Base-by-base conservation (phyloP, 92 coral and sea anemone species). In the Paramuricea clavata region DNA sequence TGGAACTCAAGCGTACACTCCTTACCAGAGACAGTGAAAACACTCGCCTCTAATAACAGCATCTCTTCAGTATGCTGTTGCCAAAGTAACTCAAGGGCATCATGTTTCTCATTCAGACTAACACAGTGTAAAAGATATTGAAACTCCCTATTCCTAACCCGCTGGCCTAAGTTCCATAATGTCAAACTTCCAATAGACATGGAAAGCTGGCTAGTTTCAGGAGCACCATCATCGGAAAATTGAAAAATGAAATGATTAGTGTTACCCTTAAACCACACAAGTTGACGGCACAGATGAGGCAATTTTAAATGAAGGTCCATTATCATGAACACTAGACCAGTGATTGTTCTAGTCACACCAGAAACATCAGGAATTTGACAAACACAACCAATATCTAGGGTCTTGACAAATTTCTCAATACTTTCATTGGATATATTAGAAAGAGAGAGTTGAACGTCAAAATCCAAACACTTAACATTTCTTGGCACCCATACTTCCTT, bases 211-310 rank as follows among this genome's bases (percentile, higher is more conserved):
- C 93, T 90, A 54, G 87, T 89, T 85, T 54, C 62, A 10, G 62
- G 62, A 19, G 62, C 62, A 6, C 62, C 62, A 54, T 54, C 62
- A 21, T 54, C 86, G 1, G 93, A 91, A 47, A 91, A 91, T 81
- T 88, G 87, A 61, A 88, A 54, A 13, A 91, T 44, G 34, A 91
- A 88, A 79, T 91, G 92, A 44, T 91, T 91, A 21, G 74, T 69
- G 54, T 71, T 88, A 26, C 60, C 94, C 68, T 78, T 90, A 52
- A 86, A 90, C 90, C 87, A 89, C 1, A 72, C 73, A 9, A 90
- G 28, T 52, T 90, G 60, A 2, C 81, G 72, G 19, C 26, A 43
- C 50, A 86, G 76, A 39, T 90, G 83, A 12, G 90, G 87, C 0
- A 80, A 61, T n/a, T 81, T 50, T 5, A 90, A 67, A 44, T 86